Evolutionary conservation across 1,140 invertebrate species (phyloP).

Genomic region (Atopsyche davidsoni): DNA sequence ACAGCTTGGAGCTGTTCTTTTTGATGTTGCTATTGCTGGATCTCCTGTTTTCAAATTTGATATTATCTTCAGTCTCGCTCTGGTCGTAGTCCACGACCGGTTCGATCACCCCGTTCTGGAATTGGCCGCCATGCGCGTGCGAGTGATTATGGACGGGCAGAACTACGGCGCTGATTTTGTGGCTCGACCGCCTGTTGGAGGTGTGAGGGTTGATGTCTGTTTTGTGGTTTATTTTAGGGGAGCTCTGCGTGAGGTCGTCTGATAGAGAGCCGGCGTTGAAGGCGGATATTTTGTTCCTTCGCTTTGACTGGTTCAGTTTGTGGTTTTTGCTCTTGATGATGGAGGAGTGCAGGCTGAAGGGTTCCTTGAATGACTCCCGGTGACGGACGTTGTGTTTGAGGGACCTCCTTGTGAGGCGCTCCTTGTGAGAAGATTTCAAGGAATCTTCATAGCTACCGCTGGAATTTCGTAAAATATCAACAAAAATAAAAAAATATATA

Average conservation of each 20-base stretch:
- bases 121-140: constrained; percentile 35
- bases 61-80: constrained; percentile 39
- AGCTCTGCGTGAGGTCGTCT: constrained; percentile 15
- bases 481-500: constrained; percentile 1
- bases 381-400: constrained; percentile 16
- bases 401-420: constrained; percentile 20
- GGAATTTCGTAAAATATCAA: no score
- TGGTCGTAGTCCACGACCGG: constrained; percentile 47
- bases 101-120: constrained; percentile 41
- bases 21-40: constrained; percentile 28
- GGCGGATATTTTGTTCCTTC: constrained; percentile 9
- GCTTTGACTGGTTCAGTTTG: constrained; percentile 15
- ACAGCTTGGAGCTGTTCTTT: constrained; percentile 35
- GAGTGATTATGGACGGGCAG: constrained; percentile 22
- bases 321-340: constrained; percentile 22
- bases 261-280: constrained; percentile 5
- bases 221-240: constrained; percentile 11
- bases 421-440: constrained; percentile 44
- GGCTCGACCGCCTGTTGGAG: constrained; percentile 14
- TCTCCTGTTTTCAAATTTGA: constrained; percentile 28
- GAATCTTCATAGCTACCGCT: constrained; percentile 62
- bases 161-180: constrained; percentile 12
- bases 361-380: constrained; percentile 13
- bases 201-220: constrained; percentile 17
- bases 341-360: constrained; percentile 21